These are phyloP conservation scores for Hybognathus amarus DNA, from an alignment of 2,797 vertebrate genomes.

Conservation along the genomic window DNA sequence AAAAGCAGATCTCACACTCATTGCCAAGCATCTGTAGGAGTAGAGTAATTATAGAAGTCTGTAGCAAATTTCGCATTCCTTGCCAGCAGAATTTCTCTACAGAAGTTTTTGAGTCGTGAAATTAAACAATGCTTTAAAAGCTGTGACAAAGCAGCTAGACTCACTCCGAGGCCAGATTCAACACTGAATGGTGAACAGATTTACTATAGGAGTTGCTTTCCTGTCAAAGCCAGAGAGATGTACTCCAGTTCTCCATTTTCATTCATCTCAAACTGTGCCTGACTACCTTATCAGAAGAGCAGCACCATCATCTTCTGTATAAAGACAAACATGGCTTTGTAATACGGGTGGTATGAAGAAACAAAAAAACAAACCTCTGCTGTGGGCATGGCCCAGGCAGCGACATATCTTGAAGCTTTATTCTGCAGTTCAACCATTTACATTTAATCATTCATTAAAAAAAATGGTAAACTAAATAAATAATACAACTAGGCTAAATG, in stretches of 20 bases:
- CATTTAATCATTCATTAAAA: background rate
- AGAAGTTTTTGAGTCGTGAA: constrained; percentile 35
- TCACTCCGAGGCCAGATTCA: constrained; percentile 21
- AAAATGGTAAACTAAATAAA: background rate
- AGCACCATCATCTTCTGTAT: background rate
- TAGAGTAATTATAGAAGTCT: constrained; percentile 40
- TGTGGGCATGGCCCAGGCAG: background rate
- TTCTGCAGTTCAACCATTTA: background rate
- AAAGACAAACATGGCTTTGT: constrained; percentile 29
- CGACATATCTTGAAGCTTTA: background rate
- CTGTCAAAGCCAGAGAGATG: constrained; percentile 16
- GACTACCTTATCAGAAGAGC: constrained; percentile 20
- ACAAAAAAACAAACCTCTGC: background rate
- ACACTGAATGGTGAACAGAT: constrained; percentile 15
- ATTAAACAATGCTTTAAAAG: constrained; percentile 30
- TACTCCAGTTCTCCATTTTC: background rate
- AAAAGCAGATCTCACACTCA: constrained; percentile 25
- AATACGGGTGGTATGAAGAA: constrained; percentile 5
- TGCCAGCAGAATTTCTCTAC: constrained; percentile 32
- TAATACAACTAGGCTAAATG: background rate
- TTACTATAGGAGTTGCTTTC: constrained; percentile 15
- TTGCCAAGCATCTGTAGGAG: constrained; percentile 40
- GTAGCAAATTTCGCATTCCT: constrained; percentile 23
- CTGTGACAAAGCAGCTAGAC: constrained; percentile 25
- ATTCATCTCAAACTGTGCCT: constrained; percentile 29